Evolutionary conservation across 2,888 invertebrate species (phyloP).

Genomic region (Sphaerophoria rueppellii): DNA sequence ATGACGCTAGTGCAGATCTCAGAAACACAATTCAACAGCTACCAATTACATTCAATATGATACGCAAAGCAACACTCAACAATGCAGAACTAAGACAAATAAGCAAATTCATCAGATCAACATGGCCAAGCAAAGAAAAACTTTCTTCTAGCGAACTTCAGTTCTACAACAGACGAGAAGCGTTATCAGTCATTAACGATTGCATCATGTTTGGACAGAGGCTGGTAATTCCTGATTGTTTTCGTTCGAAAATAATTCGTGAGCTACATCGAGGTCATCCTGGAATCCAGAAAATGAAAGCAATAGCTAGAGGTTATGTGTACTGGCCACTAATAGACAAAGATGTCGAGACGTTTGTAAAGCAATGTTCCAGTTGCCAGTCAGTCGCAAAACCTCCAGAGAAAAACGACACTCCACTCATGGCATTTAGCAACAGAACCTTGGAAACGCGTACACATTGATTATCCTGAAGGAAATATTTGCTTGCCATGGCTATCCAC

Average conservation of each 20-base stretch:
- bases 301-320: constrained; percentile 69
- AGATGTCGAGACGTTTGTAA: constrained; percentile 73
- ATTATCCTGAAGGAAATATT: constrained; percentile 51
- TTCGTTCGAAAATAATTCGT: constrained; percentile 42
- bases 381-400: constrained; percentile 38
- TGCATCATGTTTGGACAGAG: constrained; percentile 36
- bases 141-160: background rate
- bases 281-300: constrained; percentile 65
- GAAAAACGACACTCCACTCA: constrained; percentile 51
- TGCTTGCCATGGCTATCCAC: constrained; percentile 25
- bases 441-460: constrained; percentile 73
- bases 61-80: background rate
- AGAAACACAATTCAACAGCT: background rate
- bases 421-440: constrained; percentile 69
- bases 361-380: background rate
- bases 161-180: background rate
- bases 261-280: constrained; percentile 74
- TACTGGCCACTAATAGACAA: constrained; percentile 74
- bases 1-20: background rate
- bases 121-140: constrained; percentile 16
- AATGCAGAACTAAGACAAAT: background rate
- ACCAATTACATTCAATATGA: background rate
- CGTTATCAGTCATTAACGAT: background rate
- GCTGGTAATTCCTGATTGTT: constrained; percentile 21
- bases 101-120: background rate